Evolutionary conservation across 1,140 invertebrate genomes (phyloP).

Genomic region (Eriosoma lanigerum): DNA sequence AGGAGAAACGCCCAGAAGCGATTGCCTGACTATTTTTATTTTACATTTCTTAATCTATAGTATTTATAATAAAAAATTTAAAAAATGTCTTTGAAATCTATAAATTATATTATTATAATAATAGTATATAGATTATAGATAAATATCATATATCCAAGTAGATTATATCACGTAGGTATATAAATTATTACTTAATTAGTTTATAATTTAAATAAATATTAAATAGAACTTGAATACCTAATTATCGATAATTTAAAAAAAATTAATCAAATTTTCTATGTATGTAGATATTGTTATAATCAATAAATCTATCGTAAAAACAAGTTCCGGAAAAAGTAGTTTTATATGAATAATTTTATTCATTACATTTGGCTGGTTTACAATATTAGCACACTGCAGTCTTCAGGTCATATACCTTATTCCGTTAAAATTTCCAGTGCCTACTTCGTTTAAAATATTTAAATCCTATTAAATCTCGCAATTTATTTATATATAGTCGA

Average conservation of each 20-base stretch:
- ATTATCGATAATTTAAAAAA: not conserved
- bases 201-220: too few species aligned
- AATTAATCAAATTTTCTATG: not conserved
- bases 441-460: not conserved
- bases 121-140: too few species aligned
- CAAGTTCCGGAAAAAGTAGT: slow-evolving; percentile 46
- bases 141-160: too few species aligned
- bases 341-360: slow-evolving; percentile 39
- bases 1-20: too few species aligned
- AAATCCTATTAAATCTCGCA: not conserved
- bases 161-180: too few species aligned
- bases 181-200: too few species aligned
- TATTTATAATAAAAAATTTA: too few species aligned
- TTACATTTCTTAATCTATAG: too few species aligned
- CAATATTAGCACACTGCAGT: not conserved
- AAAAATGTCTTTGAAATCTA: too few species aligned
- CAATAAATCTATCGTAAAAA: slow-evolving; percentile 36
- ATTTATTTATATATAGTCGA: not conserved
- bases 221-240: not conserved
- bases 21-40: too few species aligned
- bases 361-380: slow-evolving; percentile 31
- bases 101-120: too few species aligned
- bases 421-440: slow-evolving; percentile 21
- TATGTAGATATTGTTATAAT: not conserved
- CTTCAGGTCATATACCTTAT: slow-evolving; percentile 40